Evolutionary conservation across 2,888 invertebrate species (phyloP), one percentile per base, ranked within the genome.

Genomic region (Noctua janthina): DNA sequence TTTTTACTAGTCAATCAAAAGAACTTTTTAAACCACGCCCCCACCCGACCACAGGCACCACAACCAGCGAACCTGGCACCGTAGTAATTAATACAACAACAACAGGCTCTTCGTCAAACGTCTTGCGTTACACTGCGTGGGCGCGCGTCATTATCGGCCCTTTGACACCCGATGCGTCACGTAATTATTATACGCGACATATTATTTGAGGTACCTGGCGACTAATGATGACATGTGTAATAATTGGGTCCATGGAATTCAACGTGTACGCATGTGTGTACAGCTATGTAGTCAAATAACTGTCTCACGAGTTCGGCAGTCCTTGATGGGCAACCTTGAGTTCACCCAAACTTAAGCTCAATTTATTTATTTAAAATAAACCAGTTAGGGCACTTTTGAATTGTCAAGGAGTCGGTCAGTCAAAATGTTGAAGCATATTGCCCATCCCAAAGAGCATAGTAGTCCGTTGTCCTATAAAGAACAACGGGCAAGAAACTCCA

Each of bases 161-260:
- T 92, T 92, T 92, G 91, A 91, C 88, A 92, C 79, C 81, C 76
- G 89, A 92, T 76, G 79, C 79, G 76, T 67, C 35, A 72, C 67
- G 62, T 76, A 74, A 85, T 82, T 87, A 85, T 82, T 87, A 81
- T 68, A 81, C 74, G 71, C 67, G 66, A 79, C 81, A 80, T 88
- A 78, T 64, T 81, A 69, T 78, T 81, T 84, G 70, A 73, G 49
- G 69, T 81, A 70, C 69, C 79, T 51, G 39, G 2, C 54, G n/a
- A 54, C 39, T 84, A 85, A 82, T 88, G 69, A 72, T 11, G 56
- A n/a, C 64, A 71, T 74, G n/a, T 35, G 56, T 72, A 73, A 76
- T 74, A 39, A 74, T 39, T 29, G 49, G 17, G 56, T 59, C 23
- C 17, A 46, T 71, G 17, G 29, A 43, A 59, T 2, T 59, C 29